Base-by-base conservation (phyloP, 2,113 vertebrate species). In the Pholis gunnellus region DNA sequence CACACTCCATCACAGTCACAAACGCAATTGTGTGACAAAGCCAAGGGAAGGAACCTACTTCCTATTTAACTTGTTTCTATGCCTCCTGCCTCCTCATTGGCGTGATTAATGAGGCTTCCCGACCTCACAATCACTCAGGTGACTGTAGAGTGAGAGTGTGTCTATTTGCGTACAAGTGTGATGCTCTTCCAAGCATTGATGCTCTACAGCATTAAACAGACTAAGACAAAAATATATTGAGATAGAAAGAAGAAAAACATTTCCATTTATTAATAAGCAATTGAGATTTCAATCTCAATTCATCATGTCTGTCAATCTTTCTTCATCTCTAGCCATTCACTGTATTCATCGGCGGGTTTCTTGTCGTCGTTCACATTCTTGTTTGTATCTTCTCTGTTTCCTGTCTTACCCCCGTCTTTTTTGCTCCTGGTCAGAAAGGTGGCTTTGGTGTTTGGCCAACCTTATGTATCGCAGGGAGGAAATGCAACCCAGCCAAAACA, bases 41-140 rank as follows among this genome's bases (percentile, higher is more conserved):
- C 78, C 89, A 75, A 80, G 79, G 93, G 90, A 93, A 89, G 87
- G 9, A 88, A 85, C 87, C 89, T 86, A 79, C 83, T 88, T 92
- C 89, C 79, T 81, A 72, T 88, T 89, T 85, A 79, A 87, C 73
- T 40, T 75, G 77, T 85, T 88, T 87, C 89, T 86, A 40, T 82
- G 87, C 81, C 75, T 57, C 83, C 83, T 84, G 87, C 87, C 88
- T 88, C 84, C 72, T 87, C 74, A 87, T 89, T 84, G 89, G 81
- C 74, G 2, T 91, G 91, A 94, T 92, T 89, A 92, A 93, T 92
- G 87, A 87, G 68, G 38, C 38, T 63, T 60, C 60, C 20, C 59
- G 38, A 6, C 70, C 60, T 61, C 25, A 82, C 70, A 69, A 44
- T 78, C 70, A 75, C 52, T 64, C 78, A 78, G 72, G 83, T 84